Base-by-base conservation (phyloP, 2,113 vertebrate genomes). In the Menura novaehollandiae region DNA sequence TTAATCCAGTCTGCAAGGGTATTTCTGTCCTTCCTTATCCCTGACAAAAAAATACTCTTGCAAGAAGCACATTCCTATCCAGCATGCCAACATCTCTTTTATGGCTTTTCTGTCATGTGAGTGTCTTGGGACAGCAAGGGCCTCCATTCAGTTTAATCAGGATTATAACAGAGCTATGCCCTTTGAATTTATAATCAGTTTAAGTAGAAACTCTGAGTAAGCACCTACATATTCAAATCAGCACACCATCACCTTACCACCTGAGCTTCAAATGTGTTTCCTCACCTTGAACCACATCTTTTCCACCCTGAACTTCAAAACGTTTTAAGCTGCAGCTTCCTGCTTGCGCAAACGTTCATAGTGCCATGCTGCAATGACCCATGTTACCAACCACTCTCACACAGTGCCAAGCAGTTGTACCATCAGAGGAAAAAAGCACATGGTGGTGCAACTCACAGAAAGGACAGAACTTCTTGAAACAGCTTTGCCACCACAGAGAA, bases 61-160 rank as follows among this genome's bases (percentile, higher is more conserved):
- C 32, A 90, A 30, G 51, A 49, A 60, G 46, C 75, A 68, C 30
- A 7, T n/a, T 30, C 26, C 49, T 46, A 60, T n/a, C 3, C 3
- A 43, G 26, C 1, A 0, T 41, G 53, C 52, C 62, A 92, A 28
- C 0, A 0, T 8, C 32, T 46, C 53, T 60, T 76, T 35, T 56
- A 53, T 8, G 8, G 33, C 37, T 51, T 49, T 94, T 74, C 49
- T 73, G 62, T 41, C 21, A 30, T 8, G 0, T 10, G 9, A 63
- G 30, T 85, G n/a, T 37, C 55, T 60, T 52, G 13, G 33, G 37
- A 66, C 24, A 92, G 60, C n/a, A 76, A 56, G 5, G 7, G 27
- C 30, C 27, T 79, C 49, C 16, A 17, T 41, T 67, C 32, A 37
- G 8, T 60, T 90, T 53, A 62, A 77, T 56, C 6, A 28, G 15